Evolutionary conservation across 2,888 invertebrate species (phyloP), one percentile per base, ranked within the genome.

Genomic region (Polylopha cassiicola): DNA sequence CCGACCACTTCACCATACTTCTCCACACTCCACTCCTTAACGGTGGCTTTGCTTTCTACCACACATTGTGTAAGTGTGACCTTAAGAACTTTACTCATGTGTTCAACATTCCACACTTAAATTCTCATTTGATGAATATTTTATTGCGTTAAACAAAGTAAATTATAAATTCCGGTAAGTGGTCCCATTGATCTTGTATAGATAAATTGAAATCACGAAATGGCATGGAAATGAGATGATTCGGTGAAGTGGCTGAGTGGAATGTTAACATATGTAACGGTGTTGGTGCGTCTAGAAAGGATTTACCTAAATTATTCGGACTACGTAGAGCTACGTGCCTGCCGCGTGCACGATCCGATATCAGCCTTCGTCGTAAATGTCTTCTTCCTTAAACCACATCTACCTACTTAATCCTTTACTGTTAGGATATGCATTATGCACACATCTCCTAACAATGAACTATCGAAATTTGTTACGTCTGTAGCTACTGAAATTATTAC

Each of bases 281-380:
- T 74, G 61, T 58, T 58, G 61, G 56, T 56, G 62, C 56, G 72
- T 77, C 76, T 79, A 65, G 63, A 63, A 60, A 61, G 64, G 74
- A 75, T 78, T 79, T 79, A 73, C 68, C 72, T 79, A 75, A 80
- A 78, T 72, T 78, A 78, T 80, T 82, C 75, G 69, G 69, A 65
- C 62, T 72, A 67, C 72, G 72, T 76, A 58, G 58, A 55, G 47
- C 62, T 60, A 59, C 69, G 69, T 76, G 73, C 71, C 61, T 59
- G 66, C 59, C 51, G 52, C 53, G 57, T 51, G 55, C 61, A 58
- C 61, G 60, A 65, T 63, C 55, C 53, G 47, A 64, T 64, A 57
- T 56, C 53, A 48, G 45, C 14, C 28, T 36, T 26, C 32, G 27
- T 30, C 9, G 33, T 20, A 18, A 29, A 30, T 24, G 11, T 29